A percentile compares a stretch with the other conserved stretches of the same genome.
These are phyloP conservation scores for Origma solitaria DNA, from an alignment of 2,113 vertebrate species.

Conservation along the genomic window DNA sequence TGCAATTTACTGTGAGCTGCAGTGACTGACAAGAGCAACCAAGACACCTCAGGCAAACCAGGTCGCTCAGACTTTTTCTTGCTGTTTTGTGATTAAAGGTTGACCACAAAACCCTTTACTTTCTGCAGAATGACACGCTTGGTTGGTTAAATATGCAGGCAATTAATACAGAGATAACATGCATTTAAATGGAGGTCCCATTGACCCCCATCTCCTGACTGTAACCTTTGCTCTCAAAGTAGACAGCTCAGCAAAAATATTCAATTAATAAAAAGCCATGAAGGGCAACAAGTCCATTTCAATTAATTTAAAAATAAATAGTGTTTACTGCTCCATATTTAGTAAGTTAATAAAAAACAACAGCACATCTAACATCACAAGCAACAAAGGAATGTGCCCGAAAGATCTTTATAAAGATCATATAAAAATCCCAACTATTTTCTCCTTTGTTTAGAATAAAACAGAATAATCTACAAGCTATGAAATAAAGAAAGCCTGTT, in stretches of 20 bases:
- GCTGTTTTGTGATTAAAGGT: slow-evolving; percentile 26
- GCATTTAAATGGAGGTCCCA: slow-evolving; percentile 10
- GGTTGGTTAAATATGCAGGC: slow-evolving; percentile 35
- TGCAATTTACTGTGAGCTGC: slow-evolving; percentile 14
- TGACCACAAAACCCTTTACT: slow-evolving; percentile 13
- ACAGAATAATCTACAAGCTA: not conserved
- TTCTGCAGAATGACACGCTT: not conserved
- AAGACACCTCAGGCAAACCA: not conserved
- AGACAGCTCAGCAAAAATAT: slow-evolving; percentile 23
- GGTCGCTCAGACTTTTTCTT: not conserved
- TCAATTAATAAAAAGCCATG: slow-evolving; percentile 36
- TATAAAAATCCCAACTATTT: not conserved
- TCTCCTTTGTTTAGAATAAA: not conserved
- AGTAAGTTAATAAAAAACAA: slow-evolving; percentile 31
- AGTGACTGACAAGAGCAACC: slow-evolving; percentile 19
- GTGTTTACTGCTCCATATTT: slow-evolving; percentile 28
- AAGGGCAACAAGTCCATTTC: slow-evolving; percentile 23
- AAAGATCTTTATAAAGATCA: not conserved
- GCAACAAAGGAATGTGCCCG: not conserved
- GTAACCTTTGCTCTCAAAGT: slow-evolving; percentile 6
- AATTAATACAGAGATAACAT: slow-evolving; percentile 46
- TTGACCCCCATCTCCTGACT: not conserved
- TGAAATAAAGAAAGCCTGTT: not conserved
- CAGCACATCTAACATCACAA: not conserved
- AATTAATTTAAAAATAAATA: slow-evolving; percentile 41